Evolutionary conservation across 2,113 vertebrate species (phyloP).

Genomic region (Jaculus jaculus): DNA sequence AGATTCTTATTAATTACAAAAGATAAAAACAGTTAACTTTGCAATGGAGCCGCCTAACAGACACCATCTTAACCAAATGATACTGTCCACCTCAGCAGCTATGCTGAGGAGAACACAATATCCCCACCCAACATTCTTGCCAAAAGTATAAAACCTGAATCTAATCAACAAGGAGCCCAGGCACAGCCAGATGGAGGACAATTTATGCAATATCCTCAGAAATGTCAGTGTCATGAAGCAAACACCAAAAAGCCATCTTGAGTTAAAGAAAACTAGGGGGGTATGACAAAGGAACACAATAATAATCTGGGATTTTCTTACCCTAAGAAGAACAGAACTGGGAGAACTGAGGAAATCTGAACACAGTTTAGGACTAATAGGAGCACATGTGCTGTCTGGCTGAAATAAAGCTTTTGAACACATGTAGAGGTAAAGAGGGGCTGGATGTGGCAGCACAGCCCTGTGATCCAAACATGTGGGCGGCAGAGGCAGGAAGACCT

Average conservation of each 20-base stretch:
- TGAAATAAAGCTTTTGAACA: not conserved
- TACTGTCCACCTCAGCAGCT: not conserved
- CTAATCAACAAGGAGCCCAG: not conserved
- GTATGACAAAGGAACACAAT: accelerated
- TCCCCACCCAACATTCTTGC: not conserved
- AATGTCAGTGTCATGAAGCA: not conserved
- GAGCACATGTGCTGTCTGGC: not conserved
- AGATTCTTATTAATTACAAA: constrained; percentile 12
- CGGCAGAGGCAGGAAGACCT: not conserved
- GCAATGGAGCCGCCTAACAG: constrained; percentile 29
- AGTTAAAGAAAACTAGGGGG: not conserved
- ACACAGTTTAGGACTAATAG: not conserved
- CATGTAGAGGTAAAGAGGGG: not conserved
- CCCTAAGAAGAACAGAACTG: not conserved
- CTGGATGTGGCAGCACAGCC: not conserved
- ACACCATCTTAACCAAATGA: not conserved
- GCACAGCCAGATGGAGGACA: not conserved
- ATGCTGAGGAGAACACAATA: not conserved
- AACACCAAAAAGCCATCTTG: not conserved
- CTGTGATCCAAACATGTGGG: not conserved
- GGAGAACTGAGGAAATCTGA: not conserved
- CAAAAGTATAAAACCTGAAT: not conserved
- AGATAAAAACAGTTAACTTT: constrained; percentile 24
- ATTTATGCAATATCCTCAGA: not conserved
- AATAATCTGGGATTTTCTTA: not conserved